phyloP scores from a whole-genome alignment of 2,888 invertebrate genomes.

The Amaurobius ferox region DNA sequence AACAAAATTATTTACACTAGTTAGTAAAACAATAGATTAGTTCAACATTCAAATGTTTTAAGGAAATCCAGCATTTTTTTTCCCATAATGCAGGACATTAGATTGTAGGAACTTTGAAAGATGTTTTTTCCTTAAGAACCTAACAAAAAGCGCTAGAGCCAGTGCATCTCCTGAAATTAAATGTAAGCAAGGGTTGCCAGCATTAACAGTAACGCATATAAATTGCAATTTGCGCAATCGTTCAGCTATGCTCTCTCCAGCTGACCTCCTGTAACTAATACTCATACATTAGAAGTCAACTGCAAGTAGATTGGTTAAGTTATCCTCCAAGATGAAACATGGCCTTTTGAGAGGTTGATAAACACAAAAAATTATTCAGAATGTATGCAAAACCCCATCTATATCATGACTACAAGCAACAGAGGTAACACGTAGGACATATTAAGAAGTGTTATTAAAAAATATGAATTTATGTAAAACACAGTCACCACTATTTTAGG shows the following conservation, averaged over 20 bases:
- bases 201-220: constrained; percentile 45
- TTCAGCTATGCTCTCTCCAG: constrained; percentile 49
- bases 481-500: too few species aligned
- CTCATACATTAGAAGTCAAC: constrained; percentile 59
- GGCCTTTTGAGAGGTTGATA: constrained; percentile 41
- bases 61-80: neutral
- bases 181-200: constrained; percentile 43
- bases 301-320: constrained; percentile 55
- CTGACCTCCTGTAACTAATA: constrained; percentile 67
- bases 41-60: neutral
- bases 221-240: constrained; percentile 37
- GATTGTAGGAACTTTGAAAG: constrained; percentile 25
- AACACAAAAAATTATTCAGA: neutral
- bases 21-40: too few species aligned
- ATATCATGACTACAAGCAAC: neutral
- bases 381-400: constrained; percentile 1
- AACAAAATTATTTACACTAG: too few species aligned
- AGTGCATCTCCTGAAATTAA: constrained; percentile 67
- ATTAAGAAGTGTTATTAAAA: too few species aligned
- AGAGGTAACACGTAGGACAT: neutral
- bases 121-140: constrained; percentile 37
- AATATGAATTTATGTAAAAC: too few species aligned
- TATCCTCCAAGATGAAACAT: constrained; percentile 47
- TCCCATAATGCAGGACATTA: too few species aligned
- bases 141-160: constrained; percentile 52